phyloP scores from a whole-genome alignment of 2,113 vertebrate genomes.

The Leuciscus idus region DNA sequence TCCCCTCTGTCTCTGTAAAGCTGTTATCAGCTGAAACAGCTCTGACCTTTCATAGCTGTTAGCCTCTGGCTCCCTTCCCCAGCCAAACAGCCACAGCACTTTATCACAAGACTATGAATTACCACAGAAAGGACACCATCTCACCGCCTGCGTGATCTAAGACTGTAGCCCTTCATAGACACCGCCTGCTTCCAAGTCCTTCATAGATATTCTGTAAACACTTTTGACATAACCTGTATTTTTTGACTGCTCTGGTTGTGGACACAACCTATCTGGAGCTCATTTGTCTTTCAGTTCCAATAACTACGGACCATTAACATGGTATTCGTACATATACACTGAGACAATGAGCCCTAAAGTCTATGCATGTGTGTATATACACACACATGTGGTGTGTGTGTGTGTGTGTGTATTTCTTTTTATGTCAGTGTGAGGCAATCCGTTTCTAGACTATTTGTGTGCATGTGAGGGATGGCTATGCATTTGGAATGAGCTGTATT shows the following conservation, averaged over 20 bases:
- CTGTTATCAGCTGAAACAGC: constrained; percentile 60
- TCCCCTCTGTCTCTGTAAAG: constrained; percentile 47
- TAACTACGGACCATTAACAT: constrained; percentile 10
- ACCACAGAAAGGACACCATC: constrained; percentile 35
- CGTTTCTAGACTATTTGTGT: constrained; percentile 40
- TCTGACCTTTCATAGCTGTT: constrained; percentile 66
- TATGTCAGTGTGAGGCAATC: constrained; percentile 36
- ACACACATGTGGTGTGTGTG: no score
- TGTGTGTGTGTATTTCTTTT: constrained; percentile 14
- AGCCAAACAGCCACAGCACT: constrained; percentile 56
- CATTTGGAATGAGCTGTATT: constrained; percentile 56
- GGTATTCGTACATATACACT: background rate
- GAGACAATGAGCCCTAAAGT: background rate
- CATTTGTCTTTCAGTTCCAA: constrained; percentile 24
- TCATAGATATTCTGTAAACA: constrained; percentile 18
- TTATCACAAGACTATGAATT: constrained; percentile 52
- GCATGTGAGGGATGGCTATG: constrained; percentile 45
- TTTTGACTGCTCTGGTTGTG: constrained; percentile 17
- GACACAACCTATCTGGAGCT: constrained; percentile 12
- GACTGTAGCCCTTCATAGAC: constrained; percentile 20
- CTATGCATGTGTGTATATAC: no score
- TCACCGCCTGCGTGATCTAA: constrained; percentile 44
- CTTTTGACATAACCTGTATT: background rate
- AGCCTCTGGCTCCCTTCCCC: constrained; percentile 51
- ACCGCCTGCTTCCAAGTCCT: background rate